A percentile compares a stretch with the other conserved stretches of the same genome.
phyloP scores from a whole-genome alignment of 2,113 vertebrate genomes.

The Coryphaenoides rupestris region DNA sequence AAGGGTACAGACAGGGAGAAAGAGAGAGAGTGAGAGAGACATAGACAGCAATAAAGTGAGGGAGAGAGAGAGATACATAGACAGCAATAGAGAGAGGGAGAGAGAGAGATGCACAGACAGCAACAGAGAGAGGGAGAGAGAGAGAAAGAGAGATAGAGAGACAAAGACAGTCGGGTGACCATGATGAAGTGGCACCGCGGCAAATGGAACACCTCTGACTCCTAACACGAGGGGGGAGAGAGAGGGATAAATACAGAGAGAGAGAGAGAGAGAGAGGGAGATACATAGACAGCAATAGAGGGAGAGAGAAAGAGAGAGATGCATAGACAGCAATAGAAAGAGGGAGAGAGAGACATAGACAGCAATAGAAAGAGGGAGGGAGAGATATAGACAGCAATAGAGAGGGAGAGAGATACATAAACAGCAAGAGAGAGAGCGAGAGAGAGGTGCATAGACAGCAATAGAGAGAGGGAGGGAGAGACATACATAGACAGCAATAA shows the following conservation, averaged over 20 bases:
- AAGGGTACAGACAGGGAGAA: too few relatives aligned
- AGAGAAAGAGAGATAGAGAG: background rate
- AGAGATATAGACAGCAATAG: background rate
- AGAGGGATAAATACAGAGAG: background rate
- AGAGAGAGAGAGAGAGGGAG: background rate
- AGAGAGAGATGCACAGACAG: background rate
- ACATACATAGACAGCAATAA: background rate
- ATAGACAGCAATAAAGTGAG: too few relatives aligned
- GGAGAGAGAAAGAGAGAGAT: background rate
- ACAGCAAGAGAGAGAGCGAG: background rate
- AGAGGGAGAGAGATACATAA: background rate
- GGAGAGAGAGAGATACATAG: background rate
- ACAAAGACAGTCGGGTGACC: slow-evolving; percentile 26
- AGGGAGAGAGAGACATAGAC: background rate
- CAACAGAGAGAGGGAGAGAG: background rate
- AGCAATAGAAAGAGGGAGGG: background rate
- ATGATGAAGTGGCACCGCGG: slow-evolving; percentile 53
- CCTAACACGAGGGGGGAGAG: background rate
- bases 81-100: background rate
- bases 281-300: background rate
- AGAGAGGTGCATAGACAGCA: too few relatives aligned
- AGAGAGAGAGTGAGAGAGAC: background rate
- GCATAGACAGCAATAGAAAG: background rate
- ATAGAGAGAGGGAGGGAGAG: background rate
- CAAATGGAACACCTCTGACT: slow-evolving; percentile 49